Base-by-base conservation (phyloP, 2,113 vertebrate genomes). In the Machaerirhynchus nigripectus region DNA sequence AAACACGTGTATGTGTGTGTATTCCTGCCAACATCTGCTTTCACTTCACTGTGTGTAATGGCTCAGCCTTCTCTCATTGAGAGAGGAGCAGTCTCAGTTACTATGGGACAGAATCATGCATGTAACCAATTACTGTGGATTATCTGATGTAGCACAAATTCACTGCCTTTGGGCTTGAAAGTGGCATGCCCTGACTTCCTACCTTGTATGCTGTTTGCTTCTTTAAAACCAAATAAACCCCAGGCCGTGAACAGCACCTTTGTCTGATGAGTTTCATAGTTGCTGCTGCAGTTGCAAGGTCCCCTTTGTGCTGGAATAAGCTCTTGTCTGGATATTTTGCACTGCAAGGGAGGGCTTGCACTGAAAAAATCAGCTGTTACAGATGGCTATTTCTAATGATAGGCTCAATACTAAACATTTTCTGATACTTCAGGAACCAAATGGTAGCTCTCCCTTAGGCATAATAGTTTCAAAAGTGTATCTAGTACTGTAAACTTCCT, bases 21-120 rank as follows among this genome's bases (percentile, higher is more conserved):
- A 73, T 92, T 93, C 42, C 56, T 93, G 68, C 56, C 60, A 84
- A 70, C 76, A 78, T 90, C 47, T 63, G 80, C 86, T 95, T 96
- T 92, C 35, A 47, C 60, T 95, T 89, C 50, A 33, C 39, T 28
- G 63, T 50, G 68, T 92, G 59, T 88, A 83, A 70, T 69, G 79
- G 59, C 44, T 88, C 35, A 30, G 55, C 30, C 37, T 22, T 20
- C 57, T 79, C 49, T 65, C 79, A 61, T 1, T 57, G 75, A 61
- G 57, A 81, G 86, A 83, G 37, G 37, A 85, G 31, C 39, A 46
- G 39, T 59, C 63, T 79, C 28, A 35, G 33, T 92, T 92, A 55
- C 70, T 61, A 2, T 0, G 6, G 92, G 65, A 57, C 46, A 83
- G 69, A 90, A 70, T 68, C 31, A 27, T 30, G 28, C 47, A 33